These are phyloP conservation scores for Tetraodon nigroviridis DNA, from an alignment of 2,113 vertebrate species.

Conservation along the genomic window DNA sequence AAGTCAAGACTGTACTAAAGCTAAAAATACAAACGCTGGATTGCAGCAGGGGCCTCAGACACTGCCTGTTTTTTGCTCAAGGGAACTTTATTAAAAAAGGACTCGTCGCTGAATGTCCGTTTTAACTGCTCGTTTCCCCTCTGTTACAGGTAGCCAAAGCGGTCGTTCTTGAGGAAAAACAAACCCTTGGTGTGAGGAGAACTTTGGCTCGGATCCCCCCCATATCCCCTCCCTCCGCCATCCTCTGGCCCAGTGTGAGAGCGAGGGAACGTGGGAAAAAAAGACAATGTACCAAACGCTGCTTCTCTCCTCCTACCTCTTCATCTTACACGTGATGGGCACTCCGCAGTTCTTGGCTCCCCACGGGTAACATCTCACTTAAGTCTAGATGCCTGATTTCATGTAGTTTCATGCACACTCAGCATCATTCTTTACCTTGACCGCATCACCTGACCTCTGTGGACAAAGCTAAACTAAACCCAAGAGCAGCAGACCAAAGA, in stretches of 20 bases:
- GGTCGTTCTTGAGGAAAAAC: constrained; percentile 31
- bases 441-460: constrained; percentile 25
- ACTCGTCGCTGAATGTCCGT: neutral
- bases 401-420: no score
- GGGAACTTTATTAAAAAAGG: neutral
- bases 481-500: constrained; percentile 26
- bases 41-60: neutral
- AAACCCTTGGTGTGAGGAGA: constrained; percentile 26
- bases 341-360: constrained; percentile 60
- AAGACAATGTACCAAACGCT: constrained; percentile 67
- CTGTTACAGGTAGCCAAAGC: constrained; percentile 50
- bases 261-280: constrained; percentile 57
- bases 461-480: constrained; percentile 39
- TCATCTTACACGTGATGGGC: constrained; percentile 68
- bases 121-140: neutral
- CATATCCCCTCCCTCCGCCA: neutral
- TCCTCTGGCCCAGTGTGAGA: constrained; percentile 46
- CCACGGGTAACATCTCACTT: constrained; percentile 65
- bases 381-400: constrained; percentile 16
- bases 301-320: constrained; percentile 68
- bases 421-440: neutral
- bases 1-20: neutral
- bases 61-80: no score
- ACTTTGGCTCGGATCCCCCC: constrained; percentile 17
- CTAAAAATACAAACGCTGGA: constrained; percentile 2